Evolutionary conservation across 2,888 invertebrate genomes (phyloP), one percentile per base, ranked within the genome.

Genomic region (Acrocera orbiculus): DNA sequence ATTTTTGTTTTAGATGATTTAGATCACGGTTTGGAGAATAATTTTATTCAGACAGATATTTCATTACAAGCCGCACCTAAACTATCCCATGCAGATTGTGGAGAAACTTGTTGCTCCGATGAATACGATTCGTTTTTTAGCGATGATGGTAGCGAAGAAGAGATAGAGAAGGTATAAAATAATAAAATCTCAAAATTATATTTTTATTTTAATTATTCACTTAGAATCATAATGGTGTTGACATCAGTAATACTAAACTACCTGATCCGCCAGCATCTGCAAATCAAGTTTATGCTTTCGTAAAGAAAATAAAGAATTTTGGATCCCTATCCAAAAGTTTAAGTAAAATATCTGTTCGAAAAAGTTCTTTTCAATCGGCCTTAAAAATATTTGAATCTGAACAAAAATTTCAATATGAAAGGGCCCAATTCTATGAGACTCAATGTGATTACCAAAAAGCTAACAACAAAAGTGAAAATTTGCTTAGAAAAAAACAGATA

Each of bases 51-150:
- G n/a, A n/a, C n/a, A n/a, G n/a, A n/a, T n/a, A n/a, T n/a, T n/a
- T n/a, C n/a, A n/a, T n/a, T n/a, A n/a, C n/a, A n/a, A n/a, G n/a
- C n/a, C n/a, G n/a, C n/a, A n/a, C n/a, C n/a, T n/a, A n/a, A n/a
- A n/a, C n/a, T n/a, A n/a, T n/a, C n/a, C n/a, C n/a, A n/a, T n/a
- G n/a, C n/a, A n/a, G n/a, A n/a, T n/a, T n/a, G n/a, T 15, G 29
- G 24, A 26, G 51, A 44, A 42, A 48, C 30, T 61, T 38, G 59
- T 62, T 43, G 35, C 16, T 52, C 56, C 5, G 74, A 75, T 44
- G 73, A 74, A 52, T 73, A 70, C 46, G 78, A 78, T 54, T 77
- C 77, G 29, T 79, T 78, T 48, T 77, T 78, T 45, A 65, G 67
- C 2, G 76, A 76, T 43, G 63, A 66, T 27, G 73, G 72, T 37